Percentiles rank a stretch among this genome's conserved stretches.
phyloP scores from a whole-genome alignment of 1,140 invertebrate species.

The Agrilus planipennis region DNA sequence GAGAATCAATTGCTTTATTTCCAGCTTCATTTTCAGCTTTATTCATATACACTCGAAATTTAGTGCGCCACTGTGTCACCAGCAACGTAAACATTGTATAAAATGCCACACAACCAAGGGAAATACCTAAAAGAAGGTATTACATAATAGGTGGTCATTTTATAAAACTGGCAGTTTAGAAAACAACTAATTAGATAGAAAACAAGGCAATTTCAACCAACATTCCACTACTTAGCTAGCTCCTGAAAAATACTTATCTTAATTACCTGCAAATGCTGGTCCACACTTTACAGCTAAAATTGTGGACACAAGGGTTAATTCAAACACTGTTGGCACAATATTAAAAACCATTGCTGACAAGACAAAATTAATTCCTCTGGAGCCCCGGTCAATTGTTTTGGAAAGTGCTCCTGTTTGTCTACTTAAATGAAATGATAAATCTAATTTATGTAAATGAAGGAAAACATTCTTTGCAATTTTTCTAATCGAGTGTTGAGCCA shows the following conservation, averaged over 20 bases:
- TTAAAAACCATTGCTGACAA: slow-evolving; percentile 96
- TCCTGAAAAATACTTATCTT: no score
- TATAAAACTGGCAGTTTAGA: no score
- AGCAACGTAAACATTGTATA: slow-evolving; percentile 83
- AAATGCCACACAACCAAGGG: slow-evolving; percentile 79
- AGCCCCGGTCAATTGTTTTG: slow-evolving; percentile 76
- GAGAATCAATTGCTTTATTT: slow-evolving; percentile 94
- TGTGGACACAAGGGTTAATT: slow-evolving; percentile 78
- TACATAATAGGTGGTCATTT: no score
- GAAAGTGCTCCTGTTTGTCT: slow-evolving; percentile 64
- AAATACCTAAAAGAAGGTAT: slow-evolving; percentile 52
- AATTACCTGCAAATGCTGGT: slow-evolving; percentile 54
- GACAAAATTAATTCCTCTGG: slow-evolving; percentile 95
- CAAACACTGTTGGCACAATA: slow-evolving; percentile 91
- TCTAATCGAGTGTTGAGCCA: slow-evolving; percentile 95
- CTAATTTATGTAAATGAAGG: slow-evolving; percentile 90
- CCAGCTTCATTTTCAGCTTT: slow-evolving; percentile 96
- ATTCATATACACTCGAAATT: slow-evolving; percentile 96
- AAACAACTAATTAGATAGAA: no score
- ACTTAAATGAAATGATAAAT: slow-evolving; percentile 87
- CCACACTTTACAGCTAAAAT: slow-evolving; percentile 77
- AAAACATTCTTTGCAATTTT: slow-evolving; percentile 93
- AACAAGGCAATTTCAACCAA: no score
- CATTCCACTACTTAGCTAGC: no score
- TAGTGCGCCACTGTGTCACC: slow-evolving; percentile 93